These are phyloP conservation scores for Drosophila willistoni DNA, from an alignment of 1,140 invertebrate species.

Conservation along the genomic window DNA sequence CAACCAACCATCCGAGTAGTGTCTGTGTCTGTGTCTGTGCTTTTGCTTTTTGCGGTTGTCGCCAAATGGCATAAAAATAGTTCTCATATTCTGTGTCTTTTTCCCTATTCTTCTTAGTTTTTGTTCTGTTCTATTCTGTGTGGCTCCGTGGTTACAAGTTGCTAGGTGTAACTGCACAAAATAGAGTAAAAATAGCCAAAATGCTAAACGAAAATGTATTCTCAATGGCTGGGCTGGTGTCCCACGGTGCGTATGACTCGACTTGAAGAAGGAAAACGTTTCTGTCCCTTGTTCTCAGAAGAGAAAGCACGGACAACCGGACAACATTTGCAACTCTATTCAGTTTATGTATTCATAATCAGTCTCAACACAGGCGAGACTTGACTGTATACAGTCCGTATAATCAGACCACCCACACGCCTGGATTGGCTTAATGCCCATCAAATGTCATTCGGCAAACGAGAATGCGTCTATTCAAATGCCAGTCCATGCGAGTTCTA, in stretches of 20 bases:
- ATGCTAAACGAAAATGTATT: conserved; percentile 5
- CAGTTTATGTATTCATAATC: too few relatives aligned
- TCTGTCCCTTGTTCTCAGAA: too few relatives aligned
- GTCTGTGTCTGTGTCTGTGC: conserved; percentile 24
- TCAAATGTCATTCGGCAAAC: background rate
- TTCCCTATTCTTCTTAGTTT: background rate
- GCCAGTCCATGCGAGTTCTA: background rate
- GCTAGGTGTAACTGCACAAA: conserved; percentile 57
- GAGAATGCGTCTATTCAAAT: background rate
- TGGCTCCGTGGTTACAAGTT: conserved; percentile 58
- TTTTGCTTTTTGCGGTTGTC: conserved; percentile 54
- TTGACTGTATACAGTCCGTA: too few relatives aligned
- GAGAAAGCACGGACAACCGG: too few relatives aligned
- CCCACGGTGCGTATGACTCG: conserved; percentile 33
- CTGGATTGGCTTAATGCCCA: background rate
- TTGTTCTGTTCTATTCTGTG: conserved; percentile 23
- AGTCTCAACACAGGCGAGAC: too few relatives aligned
- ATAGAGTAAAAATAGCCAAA: conserved; percentile 28
- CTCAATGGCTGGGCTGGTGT: background rate
- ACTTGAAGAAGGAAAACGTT: background rate
- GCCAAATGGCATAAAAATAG: conserved; percentile 73
- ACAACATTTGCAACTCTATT: too few relatives aligned
- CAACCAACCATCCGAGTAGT: too few relatives aligned
- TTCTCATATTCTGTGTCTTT: conserved; percentile 44
- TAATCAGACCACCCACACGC: too few relatives aligned